These are phyloP conservation scores for Acanthornis magna DNA, from an alignment of 2,797 vertebrate species.

Conservation along the genomic window DNA sequence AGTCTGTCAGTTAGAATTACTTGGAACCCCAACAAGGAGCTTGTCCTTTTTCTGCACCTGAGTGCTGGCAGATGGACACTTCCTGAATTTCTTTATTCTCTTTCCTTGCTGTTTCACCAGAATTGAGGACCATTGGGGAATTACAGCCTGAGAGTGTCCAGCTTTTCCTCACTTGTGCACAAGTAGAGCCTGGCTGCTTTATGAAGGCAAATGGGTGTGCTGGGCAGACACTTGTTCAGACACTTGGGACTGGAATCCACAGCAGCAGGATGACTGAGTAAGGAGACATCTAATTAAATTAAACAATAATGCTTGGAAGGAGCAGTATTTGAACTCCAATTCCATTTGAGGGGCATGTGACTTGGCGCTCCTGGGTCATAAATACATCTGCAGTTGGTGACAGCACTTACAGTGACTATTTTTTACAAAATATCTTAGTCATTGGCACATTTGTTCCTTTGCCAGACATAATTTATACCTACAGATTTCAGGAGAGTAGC, in stretches of 20 bases:
- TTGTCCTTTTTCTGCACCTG: background rate
- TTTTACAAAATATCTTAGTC: slow-evolving; percentile 7
- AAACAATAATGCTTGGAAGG: background rate
- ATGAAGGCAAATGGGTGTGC: background rate
- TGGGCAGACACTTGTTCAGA: background rate
- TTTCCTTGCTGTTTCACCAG: background rate
- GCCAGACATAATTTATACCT: background rate
- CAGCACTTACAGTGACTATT: background rate
- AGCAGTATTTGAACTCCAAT: background rate
- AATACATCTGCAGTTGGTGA: slow-evolving; percentile 4
- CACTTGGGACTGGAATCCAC: background rate
- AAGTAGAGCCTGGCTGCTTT: background rate
- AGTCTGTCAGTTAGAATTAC: background rate
- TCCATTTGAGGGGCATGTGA: background rate
- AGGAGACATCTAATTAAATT: background rate
- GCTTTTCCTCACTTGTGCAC: background rate
- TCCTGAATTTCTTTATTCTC: background rate
- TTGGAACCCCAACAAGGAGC: background rate
- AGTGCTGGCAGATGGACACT: background rate
- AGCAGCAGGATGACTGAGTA: background rate
- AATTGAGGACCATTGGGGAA: background rate
- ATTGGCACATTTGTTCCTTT: background rate
- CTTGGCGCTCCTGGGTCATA: background rate
- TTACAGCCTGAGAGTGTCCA: background rate
- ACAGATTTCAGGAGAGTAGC: background rate